Evolutionary conservation across 2,797 vertebrate genomes (phyloP), one percentile per base, ranked within the genome.

Genomic region (Micrastur ruficollis): DNA sequence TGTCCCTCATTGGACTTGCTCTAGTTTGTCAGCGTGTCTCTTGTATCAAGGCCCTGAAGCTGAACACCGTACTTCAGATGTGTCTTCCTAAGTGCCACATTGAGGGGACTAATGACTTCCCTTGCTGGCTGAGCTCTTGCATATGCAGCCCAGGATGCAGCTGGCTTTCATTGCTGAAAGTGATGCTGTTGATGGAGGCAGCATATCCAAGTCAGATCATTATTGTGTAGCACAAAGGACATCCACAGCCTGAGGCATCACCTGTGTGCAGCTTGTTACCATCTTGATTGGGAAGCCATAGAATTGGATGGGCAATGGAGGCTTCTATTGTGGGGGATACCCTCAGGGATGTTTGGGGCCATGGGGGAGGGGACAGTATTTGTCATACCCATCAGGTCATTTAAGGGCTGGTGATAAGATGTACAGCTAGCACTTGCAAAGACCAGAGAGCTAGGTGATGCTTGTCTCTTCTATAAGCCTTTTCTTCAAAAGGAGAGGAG

Each of bases 51-150:
- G 13, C 19, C 42, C 56, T 23, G 32, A 31, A 36, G 44, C 6
- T 21, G n/a, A 71, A 11, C 21, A 8, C 2, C 0, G 25, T 7
- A 9, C 21, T 62, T 62, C 25, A 32, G 11, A 10, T 56, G 6
- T 38, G 3, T 66, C 55, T 70, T 61, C 40, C 26, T 8, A 66
- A 38, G 34, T 34, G 42, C 7, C 55, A 26, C 85, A 62, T 58
- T 1, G 11, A 58, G 6, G n/a, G 47, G 10, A 74, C 6, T 74
- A 67, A 94, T 73, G 14, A 7, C 32, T 63, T 27, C 23, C 5
- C 11, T 67, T 86, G 6, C 23, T 89, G 61, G 9, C 31, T 78
- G 31, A 59, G 27, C 22, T 66, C 36, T 49, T 74, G 13, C n/a
- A 86, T 53, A 89, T 38, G 16, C 47, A 73, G 25, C 26, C 32